Conservation (phyloP, 2,113 vertebrate species). For the Vombatus ursinus region DNA sequence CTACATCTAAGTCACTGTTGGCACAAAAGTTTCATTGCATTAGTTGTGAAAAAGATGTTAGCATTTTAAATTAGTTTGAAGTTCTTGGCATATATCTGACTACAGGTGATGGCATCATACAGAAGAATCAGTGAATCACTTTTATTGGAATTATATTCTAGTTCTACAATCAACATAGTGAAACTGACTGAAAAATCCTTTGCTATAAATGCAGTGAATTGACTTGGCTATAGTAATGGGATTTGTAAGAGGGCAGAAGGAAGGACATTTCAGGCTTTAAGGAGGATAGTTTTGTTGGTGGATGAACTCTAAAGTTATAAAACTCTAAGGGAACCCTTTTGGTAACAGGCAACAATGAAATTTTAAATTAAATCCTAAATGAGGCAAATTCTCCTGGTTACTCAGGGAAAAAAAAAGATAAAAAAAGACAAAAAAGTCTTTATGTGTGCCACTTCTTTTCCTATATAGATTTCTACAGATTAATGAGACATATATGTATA, state of each 20-base stretch:
- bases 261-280: not conserved
- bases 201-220: not conserved
- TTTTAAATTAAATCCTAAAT: not conserved
- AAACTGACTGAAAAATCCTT: not conserved
- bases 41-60: not conserved
- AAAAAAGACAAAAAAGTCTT: not conserved
- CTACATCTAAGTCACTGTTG: not conserved
- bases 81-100: not conserved
- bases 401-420: slow-evolving; percentile 26
- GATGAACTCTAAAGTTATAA: not conserved
- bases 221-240: not conserved
- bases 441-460: not conserved
- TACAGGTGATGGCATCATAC: not conserved
- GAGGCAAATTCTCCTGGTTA: slow-evolving; percentile 19
- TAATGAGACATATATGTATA: slow-evolving; percentile 44
- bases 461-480: not conserved
- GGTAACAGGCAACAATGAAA: slow-evolving; percentile 6
- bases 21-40: not conserved
- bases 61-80: not conserved
- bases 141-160: not conserved
- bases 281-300: slow-evolving; percentile 9
- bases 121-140: not conserved
- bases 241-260: not conserved
- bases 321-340: slow-evolving; percentile 15
- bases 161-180: not conserved